A percentile compares a stretch with the other conserved stretches of the same genome.
phyloP scores from a whole-genome alignment of 2,797 vertebrate genomes.

The Gymnoscopelus microlampas region DNA sequence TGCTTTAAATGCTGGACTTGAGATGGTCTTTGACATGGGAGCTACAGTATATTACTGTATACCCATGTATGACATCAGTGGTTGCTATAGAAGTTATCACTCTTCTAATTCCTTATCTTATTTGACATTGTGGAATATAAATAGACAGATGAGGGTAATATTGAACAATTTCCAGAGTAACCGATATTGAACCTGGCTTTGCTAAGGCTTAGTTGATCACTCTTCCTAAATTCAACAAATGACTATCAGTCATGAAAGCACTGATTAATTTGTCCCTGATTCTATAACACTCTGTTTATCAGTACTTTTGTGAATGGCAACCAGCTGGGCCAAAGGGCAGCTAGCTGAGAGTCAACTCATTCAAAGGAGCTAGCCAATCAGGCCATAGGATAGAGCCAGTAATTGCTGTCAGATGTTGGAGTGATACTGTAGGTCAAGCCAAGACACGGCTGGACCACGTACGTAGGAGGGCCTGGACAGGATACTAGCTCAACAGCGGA shows the following conservation, averaged over 20 bases:
- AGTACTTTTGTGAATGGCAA: slow-evolving; percentile 65
- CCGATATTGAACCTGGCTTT: background rate
- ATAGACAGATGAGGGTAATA: background rate
- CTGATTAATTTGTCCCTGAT: slow-evolving; percentile 32
- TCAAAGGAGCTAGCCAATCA: slow-evolving; percentile 40
- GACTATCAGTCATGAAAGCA: slow-evolving; percentile 31
- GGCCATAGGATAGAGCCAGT: slow-evolving; percentile 32
- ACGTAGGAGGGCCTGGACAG: slow-evolving; percentile 39
- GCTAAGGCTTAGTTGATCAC: background rate
- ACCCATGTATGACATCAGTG: slow-evolving; percentile 35
- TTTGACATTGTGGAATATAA: slow-evolving; percentile 25
- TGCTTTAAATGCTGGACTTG: background rate
- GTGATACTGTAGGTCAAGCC: slow-evolving; percentile 48
- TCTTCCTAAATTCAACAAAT: background rate
- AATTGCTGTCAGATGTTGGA: slow-evolving; percentile 72
- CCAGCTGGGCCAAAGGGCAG: slow-evolving; percentile 63
- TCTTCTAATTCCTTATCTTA: slow-evolving; percentile 21
- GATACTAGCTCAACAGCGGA: slow-evolving; percentile 54
- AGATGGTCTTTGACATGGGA: background rate
- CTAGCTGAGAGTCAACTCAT: slow-evolving; percentile 39
- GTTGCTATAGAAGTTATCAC: slow-evolving; percentile 24
- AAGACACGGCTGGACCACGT: slow-evolving; percentile 51
- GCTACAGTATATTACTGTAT: background rate
- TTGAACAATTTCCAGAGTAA: slow-evolving; percentile 1
- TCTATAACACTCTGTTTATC: slow-evolving; percentile 56